Base-by-base conservation (phyloP, 2,113 vertebrate species). In the Tetrao urogallus region DNA sequence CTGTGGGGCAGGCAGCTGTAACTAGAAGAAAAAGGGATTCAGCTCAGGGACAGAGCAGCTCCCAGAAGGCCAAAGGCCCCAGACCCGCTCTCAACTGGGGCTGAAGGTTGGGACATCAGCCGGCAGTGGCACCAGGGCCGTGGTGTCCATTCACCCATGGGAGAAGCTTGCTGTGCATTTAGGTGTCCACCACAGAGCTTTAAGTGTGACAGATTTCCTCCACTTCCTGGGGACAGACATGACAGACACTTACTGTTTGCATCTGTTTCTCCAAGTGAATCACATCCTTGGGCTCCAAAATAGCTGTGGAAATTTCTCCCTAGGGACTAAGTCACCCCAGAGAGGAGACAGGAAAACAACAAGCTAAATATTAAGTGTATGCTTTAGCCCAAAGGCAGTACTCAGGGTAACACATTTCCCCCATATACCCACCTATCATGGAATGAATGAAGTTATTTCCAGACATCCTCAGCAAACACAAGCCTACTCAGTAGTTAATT, bases 391-490 rank as follows among this genome's bases (percentile, higher is more conserved):
- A 30, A 66, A 70, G 76, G 6, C 48, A 78, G 19, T 45, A 5
- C 85, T 63, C 36, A 34, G 47, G n/a, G 64, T 21, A 30, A 50
- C 25, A 3, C 52, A 30, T 63, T 57, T 86, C 72, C 64, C 72
- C 73, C 63, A 15, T 7, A 12, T 47, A 32, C 86, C 69, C 78
- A 52, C 57, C 69, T 36, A 19, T 22, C 0, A 0, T 22, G 77
- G 77, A 67, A 83, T 54, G 42, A 91, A 57, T 32, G 36, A 34
- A 28, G 13, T 67, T 87, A 69, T 89, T 89, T 95, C 78, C 82
- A 85, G 83, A 32, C 70, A 50, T 11, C 60, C 75, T 69, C 66
- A 74, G 74, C 85, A 89, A 95, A 93, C 82, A 87, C 19, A 80
- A 67, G 20, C 65, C 54, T 81, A 60, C 78, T 64, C 74, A 22